Evolutionary conservation across 2,888 invertebrate species (phyloP).

Genomic region (Noctuana brunneofusca): DNA sequence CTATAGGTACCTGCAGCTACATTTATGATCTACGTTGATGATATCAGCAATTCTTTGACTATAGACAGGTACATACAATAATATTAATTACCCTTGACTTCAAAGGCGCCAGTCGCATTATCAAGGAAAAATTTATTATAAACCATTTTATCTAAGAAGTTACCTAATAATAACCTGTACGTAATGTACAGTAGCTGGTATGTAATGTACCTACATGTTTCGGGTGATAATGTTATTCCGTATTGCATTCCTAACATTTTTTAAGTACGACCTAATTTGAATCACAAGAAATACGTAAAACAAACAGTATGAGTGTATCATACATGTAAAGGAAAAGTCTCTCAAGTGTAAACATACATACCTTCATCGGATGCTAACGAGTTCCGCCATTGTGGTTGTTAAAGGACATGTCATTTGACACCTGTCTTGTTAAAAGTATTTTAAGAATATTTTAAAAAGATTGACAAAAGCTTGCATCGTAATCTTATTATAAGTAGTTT

Average conservation of each 20-base stretch:
- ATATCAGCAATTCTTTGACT: too few species aligned
- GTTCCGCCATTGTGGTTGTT: slow-evolving; percentile 14
- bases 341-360: slow-evolving; percentile 15
- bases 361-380: slow-evolving; percentile 20
- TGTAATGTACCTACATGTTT: too few species aligned
- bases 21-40: too few species aligned
- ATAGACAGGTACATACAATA: too few species aligned
- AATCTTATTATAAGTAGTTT: slow-evolving; percentile 11
- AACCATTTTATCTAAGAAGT: neutral
- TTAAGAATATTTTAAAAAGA: slow-evolving; percentile 9
- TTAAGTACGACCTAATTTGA: slow-evolving; percentile 8
- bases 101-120: neutral
- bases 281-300: slow-evolving; percentile 9
- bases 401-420: slow-evolving; percentile 25
- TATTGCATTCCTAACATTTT: slow-evolving; percentile 1
- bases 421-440: slow-evolving; percentile 17
- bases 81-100: too few species aligned
- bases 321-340: slow-evolving; percentile 11
- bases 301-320: slow-evolving; percentile 4
- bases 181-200: too few species aligned
- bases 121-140: neutral
- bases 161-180: neutral
- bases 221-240: neutral
- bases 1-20: too few species aligned
- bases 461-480: slow-evolving; percentile 42